phyloP scores from a whole-genome alignment of 1,140 invertebrate genomes.

The Ctenoplectra terminalis region DNA sequence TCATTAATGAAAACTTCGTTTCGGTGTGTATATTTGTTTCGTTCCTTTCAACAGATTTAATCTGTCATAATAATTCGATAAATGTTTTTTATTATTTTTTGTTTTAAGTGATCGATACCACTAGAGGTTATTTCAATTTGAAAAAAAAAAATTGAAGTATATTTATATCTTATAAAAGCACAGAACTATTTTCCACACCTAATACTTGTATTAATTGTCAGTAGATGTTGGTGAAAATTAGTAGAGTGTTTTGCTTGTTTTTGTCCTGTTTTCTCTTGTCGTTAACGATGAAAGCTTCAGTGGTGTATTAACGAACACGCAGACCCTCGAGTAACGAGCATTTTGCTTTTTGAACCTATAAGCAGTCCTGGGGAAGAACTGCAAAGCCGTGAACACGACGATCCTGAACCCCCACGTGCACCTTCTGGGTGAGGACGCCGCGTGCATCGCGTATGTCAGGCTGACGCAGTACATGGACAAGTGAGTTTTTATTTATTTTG shows the following conservation, averaged over 20 bases:
- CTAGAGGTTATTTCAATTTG: no score
- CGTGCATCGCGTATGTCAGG: constrained; percentile 99
- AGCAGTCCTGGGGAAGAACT: constrained; percentile 93
- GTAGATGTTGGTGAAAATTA: no score
- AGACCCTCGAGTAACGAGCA: constrained; percentile 35
- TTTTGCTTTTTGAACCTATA: constrained; percentile 52
- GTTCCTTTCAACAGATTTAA: no score
- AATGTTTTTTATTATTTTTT: no score
- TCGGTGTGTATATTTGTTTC: no score
- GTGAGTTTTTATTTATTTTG: constrained; percentile 85
- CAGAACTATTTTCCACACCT: no score
- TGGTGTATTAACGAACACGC: neutral
- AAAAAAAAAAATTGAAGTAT: no score
- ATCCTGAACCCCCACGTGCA: constrained; percentile 99
- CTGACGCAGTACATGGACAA: constrained; percentile 99
- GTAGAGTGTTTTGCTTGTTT: neutral
- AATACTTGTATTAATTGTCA: no score
- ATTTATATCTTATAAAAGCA: no score
- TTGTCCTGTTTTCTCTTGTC: neutral
- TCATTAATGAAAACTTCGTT: no score
- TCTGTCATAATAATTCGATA: no score
- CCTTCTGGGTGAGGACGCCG: constrained; percentile 97
- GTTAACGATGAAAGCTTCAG: neutral
- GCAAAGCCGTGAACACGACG: constrained; percentile 97
- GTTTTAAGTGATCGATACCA: no score